phyloP scores from a whole-genome alignment of 2,888 invertebrate genomes.

The Andrena fulva region DNA sequence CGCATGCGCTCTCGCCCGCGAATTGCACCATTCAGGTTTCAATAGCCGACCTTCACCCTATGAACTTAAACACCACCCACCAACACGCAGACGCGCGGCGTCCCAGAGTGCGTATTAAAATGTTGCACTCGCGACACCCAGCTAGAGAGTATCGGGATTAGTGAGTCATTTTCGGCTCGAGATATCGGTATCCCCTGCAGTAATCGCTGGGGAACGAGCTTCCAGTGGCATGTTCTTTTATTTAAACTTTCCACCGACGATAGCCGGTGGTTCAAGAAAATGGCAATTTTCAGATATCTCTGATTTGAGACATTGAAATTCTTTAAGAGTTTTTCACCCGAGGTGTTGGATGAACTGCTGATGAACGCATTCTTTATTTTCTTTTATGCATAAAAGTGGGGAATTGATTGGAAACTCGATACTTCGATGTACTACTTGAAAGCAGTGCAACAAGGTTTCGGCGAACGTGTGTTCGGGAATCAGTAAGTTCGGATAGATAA shows the following conservation, averaged over 20 bases:
- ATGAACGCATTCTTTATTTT: no score
- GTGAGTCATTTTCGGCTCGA: constrained; percentile 20
- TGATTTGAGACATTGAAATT: no score
- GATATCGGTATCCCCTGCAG: neutral
- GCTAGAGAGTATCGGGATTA: neutral
- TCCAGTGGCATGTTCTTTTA: no score
- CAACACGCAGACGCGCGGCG: neutral
- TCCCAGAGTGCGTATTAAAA: constrained; percentile 13
- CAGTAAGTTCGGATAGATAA: constrained; percentile 36
- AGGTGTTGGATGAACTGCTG: no score
- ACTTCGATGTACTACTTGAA: neutral
- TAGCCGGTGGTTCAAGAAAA: no score
- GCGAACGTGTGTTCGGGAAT: constrained; percentile 7
- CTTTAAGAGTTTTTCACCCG: no score
- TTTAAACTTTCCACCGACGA: no score
- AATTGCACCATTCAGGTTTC: constrained; percentile 73
- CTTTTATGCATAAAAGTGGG: no score
- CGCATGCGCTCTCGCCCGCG: constrained; percentile 47
- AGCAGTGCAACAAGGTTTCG: neutral
- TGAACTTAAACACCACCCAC: constrained; percentile 53
- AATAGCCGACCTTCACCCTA: constrained; percentile 79
- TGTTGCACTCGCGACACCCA: neutral
- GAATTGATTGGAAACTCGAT: neutral
- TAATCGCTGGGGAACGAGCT: neutral
- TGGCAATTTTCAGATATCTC: no score